Percentiles rank a stretch among this genome's conserved stretches.
Evolutionary conservation across 2,888 invertebrate species (phyloP).

Genomic region (Meloe dianella): DNA sequence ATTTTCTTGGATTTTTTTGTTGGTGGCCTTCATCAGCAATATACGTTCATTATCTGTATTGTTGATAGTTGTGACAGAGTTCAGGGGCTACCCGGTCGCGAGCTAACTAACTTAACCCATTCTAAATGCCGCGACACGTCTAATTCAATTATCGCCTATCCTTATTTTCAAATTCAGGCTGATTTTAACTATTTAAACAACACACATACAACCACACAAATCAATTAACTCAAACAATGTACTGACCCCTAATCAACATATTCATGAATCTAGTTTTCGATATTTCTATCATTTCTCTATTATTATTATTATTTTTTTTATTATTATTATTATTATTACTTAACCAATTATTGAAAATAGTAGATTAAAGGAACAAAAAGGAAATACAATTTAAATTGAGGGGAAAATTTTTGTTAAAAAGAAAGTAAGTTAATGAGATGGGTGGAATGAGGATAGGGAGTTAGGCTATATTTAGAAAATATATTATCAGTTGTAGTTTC

Average conservation of each 20-base stretch:
- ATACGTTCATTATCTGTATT: constrained; percentile 45
- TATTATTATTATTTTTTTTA: constrained; percentile 5
- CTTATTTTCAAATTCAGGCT: constrained; percentile 8
- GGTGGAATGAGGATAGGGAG: not conserved
- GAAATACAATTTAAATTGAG: not conserved
- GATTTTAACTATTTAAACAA: not conserved
- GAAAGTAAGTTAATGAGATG: not conserved
- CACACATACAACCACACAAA: not conserved
- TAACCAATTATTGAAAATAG: constrained; percentile 17
- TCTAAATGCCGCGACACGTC: constrained; percentile 26
- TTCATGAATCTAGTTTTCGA: constrained; percentile 3
- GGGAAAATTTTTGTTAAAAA: not conserved
- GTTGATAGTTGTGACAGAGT: constrained; percentile 36
- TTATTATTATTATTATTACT: not conserved
- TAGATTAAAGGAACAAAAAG: constrained; percentile 14
- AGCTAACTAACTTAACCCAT: constrained; percentile 10
- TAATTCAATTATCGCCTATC: constrained; percentile 22
- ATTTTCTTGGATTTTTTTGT: constrained; percentile 14
- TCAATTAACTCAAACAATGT: constrained; percentile 16
- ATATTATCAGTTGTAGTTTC: constrained; percentile 18
- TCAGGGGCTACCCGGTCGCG: constrained; percentile 28
- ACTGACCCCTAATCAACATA: constrained; percentile 18
- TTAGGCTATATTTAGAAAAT: constrained; percentile 1
- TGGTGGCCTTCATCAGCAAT: constrained; percentile 25
- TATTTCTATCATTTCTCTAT: not conserved